Evolutionary conservation across 2,888 invertebrate species (phyloP).

Genomic region (Mythimna albipuncta): DNA sequence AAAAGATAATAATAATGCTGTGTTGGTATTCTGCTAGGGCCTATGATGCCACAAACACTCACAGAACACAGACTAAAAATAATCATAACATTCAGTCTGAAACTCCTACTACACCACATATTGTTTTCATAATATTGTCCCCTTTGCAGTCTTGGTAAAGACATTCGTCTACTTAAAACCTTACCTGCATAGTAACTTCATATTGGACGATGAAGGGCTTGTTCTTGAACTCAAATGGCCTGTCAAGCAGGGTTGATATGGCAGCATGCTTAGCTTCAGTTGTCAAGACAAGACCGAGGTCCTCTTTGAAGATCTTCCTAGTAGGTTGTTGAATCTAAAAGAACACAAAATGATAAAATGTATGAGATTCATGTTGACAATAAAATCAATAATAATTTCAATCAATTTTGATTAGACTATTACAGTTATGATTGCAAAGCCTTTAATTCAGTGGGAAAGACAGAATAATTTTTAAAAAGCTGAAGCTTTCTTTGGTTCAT

Average conservation of each 20-base stretch:
- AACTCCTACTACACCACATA: background rate
- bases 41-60: no score
- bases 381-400: no score
- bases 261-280: constrained; percentile 99
- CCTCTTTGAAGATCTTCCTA: constrained; percentile 95
- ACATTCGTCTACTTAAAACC: background rate
- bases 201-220: constrained; percentile 98
- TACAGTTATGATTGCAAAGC: no score
- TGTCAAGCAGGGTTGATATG: constrained; percentile 94
- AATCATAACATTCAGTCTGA: background rate
- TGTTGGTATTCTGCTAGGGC: no score
- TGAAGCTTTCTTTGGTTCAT: no score
- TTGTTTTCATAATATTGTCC: no score
- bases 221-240: constrained; percentile 95
- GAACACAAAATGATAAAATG: background rate
- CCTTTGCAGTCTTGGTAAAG: background rate
- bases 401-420: no score
- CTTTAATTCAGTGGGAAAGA: no score
- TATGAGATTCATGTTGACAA: background rate
- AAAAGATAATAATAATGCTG: no score
- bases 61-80: background rate
- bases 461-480: no score
- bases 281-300: constrained; percentile 96
- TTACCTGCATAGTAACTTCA: constrained; percentile 95
- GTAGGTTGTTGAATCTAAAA: constrained; percentile 92